Conservation (phyloP, 2,888 invertebrate genomes). For the Plagodis pulveraria region DNA sequence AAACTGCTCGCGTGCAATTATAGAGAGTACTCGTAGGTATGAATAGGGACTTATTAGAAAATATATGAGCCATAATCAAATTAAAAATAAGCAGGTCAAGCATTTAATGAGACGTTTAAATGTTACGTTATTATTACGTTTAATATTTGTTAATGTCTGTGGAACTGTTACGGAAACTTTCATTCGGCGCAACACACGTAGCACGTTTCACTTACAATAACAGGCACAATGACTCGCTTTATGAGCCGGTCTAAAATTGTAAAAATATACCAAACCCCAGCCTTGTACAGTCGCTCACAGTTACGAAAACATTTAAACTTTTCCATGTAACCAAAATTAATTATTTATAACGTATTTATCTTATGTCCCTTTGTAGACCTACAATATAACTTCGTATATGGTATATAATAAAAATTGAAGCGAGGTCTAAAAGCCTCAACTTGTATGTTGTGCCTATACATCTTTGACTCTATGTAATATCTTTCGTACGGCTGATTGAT, state of each 20-base stretch:
- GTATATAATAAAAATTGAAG: no score
- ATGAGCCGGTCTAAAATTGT: constrained; percentile 39
- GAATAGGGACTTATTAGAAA: constrained; percentile 16
- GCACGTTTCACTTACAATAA: constrained; percentile 40
- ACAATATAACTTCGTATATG: no score
- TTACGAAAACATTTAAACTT: background rate
- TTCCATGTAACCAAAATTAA: constrained; percentile 7
- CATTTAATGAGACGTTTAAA: constrained; percentile 10
- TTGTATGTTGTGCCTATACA: no score
- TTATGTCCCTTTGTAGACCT: no score
- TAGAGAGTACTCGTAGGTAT: background rate
- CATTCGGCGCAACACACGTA: constrained; percentile 17
- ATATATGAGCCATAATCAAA: constrained; percentile 21
- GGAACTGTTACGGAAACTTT: constrained; percentile 34
- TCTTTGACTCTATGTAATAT: no score
- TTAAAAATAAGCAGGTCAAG: constrained; percentile 14
- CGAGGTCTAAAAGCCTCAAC: no score
- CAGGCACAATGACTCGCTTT: constrained; percentile 40
- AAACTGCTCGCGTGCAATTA: constrained; percentile 8
- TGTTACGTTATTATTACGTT: constrained; percentile 37
- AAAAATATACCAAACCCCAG: constrained; percentile 26
- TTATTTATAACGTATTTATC: no score
- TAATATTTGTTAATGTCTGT: constrained; percentile 20
- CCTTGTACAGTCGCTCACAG: constrained; percentile 25
- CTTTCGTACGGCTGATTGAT: no score